Conservation (phyloP, 2,113 vertebrate species). For the Lasiurus borealis region DNA sequence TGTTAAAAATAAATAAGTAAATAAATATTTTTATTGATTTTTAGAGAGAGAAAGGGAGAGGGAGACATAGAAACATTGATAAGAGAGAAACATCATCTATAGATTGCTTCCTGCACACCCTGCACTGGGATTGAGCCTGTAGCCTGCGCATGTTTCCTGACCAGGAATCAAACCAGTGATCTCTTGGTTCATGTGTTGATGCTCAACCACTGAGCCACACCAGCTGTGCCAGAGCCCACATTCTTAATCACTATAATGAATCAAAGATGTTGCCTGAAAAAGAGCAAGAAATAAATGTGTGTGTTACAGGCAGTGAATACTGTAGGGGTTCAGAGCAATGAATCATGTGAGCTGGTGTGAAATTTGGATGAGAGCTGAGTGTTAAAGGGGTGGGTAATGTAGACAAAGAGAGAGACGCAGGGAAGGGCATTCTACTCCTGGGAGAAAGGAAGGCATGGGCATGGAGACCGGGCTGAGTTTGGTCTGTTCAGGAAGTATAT, state of each 20-base stretch:
- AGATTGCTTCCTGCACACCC: too few relatives aligned
- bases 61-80: too few relatives aligned
- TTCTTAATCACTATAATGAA: not conserved
- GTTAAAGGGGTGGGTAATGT: not conserved
- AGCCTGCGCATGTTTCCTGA: too few relatives aligned
- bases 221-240: not conserved
- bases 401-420: not conserved
- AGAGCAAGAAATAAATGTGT: conserved; percentile 11
- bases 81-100: too few relatives aligned
- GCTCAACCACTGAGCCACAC: too few relatives aligned
- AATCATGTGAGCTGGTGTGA: not conserved
- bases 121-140: too few relatives aligned
- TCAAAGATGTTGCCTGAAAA: not conserved
- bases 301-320: not conserved
- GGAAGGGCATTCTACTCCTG: not conserved
- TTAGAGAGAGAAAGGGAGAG: too few relatives aligned
- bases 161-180: too few relatives aligned
- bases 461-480: not conserved
- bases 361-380: not conserved
- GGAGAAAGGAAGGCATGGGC: not conserved
- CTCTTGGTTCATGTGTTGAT: too few relatives aligned
- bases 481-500: not conserved
- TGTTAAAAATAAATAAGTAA: too few relatives aligned
- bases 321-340: not conserved
- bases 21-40: too few relatives aligned